Percentiles rank a stretch among this genome's conserved stretches.
Conservation (phyloP, 2,797 vertebrate genomes). For the Columba guinea region DNA sequence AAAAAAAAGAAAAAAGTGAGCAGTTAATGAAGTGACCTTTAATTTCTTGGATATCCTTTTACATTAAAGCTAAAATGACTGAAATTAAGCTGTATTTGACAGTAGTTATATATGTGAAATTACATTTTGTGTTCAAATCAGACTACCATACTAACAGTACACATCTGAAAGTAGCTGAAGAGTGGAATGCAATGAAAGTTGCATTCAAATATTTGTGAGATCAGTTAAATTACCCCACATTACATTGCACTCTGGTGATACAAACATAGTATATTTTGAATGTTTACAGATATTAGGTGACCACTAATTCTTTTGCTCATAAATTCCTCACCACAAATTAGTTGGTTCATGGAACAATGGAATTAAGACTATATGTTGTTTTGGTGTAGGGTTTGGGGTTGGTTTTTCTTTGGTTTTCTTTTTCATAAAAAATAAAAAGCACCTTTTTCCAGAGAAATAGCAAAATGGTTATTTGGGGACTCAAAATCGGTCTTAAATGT, state of each 20-base stretch:
- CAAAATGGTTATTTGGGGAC: not conserved
- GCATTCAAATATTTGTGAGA: not conserved
- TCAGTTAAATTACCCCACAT: not conserved
- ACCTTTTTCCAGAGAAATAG: not conserved
- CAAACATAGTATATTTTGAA: not conserved
- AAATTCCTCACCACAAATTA: not conserved
- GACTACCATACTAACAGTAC: not conserved
- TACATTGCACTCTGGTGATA: not conserved
- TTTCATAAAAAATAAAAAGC: not conserved
- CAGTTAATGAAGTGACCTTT: constrained; percentile 60
- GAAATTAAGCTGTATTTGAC: constrained; percentile 40
- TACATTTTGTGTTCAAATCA: not conserved
- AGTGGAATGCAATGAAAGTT: not conserved
- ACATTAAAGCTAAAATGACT: constrained; percentile 52
- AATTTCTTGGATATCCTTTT: constrained; percentile 46
- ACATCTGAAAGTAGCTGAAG: not conserved
- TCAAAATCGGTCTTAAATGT: not conserved
- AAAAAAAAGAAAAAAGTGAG: not conserved
- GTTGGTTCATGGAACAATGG: not conserved
- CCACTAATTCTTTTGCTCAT: not conserved
- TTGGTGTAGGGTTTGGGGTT: not conserved
- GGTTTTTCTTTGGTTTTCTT: not conserved
- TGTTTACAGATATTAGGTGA: not conserved
- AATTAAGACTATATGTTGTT: not conserved
- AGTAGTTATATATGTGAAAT: not conserved